phyloP scores from a whole-genome alignment of 2,888 invertebrate genomes.

The Drosophila quinaria region DNA sequence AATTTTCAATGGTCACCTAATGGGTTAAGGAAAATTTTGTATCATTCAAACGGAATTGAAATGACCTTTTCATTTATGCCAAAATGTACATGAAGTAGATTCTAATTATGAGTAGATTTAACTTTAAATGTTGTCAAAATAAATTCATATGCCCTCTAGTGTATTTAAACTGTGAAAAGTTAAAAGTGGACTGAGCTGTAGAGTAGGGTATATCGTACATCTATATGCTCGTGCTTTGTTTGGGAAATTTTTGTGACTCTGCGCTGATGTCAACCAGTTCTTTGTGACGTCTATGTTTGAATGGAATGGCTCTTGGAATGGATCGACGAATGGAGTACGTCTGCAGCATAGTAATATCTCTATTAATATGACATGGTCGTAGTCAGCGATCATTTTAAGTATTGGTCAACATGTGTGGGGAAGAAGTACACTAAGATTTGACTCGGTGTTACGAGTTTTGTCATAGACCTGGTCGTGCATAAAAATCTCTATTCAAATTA shows the following conservation, averaged over 20 bases:
- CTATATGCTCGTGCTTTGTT: constrained; percentile 3
- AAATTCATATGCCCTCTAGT: too few species aligned
- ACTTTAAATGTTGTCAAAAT: too few species aligned
- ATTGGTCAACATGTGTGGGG: constrained; percentile 2
- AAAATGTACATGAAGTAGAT: too few species aligned
- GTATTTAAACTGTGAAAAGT: too few species aligned
- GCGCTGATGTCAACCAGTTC: constrained; percentile 57
- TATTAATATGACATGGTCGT: constrained; percentile 55
- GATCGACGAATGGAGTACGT: constrained; percentile 11
- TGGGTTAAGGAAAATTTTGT: too few species aligned
- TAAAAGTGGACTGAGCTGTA: background rate
- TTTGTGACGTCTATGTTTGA: constrained; percentile 40
- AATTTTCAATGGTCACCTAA: too few species aligned
- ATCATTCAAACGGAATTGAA: too few species aligned
- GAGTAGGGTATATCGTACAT: background rate
- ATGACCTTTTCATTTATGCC: too few species aligned
- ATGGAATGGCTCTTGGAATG: constrained; percentile 7
- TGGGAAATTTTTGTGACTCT: constrained; percentile 2
- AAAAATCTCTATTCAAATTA: background rate
- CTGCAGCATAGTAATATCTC: constrained; percentile 37
- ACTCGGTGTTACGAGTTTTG: background rate
- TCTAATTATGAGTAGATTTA: too few species aligned
- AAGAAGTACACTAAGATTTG: constrained; percentile 10
- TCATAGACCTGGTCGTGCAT: background rate
- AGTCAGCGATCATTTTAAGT: constrained; percentile 15